phyloP scores from a whole-genome alignment of 2,888 invertebrate species.

The Falcaria lacertinaria region DNA sequence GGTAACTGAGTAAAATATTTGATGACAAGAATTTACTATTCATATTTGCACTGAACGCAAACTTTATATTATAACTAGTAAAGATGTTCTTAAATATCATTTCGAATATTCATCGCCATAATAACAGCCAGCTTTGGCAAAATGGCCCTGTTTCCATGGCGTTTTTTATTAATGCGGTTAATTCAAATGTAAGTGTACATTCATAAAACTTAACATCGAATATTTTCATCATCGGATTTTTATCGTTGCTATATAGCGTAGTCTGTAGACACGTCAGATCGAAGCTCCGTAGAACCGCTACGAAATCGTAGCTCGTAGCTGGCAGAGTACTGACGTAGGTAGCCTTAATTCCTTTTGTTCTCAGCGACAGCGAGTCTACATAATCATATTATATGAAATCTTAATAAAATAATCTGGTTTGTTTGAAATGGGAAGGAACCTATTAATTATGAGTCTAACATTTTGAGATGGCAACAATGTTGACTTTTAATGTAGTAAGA shows the following conservation, averaged over 20 bases:
- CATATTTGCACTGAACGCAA: neutral
- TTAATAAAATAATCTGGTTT: conserved; percentile 18
- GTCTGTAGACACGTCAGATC: neutral
- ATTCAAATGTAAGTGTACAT: too few relatives aligned
- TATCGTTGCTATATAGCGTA: neutral
- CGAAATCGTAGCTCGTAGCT: conserved; percentile 21
- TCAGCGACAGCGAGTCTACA: conserved; percentile 24
- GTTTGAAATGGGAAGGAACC: conserved; percentile 8
- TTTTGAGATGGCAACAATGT: neutral
- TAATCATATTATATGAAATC: conserved; percentile 33
- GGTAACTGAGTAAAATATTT: neutral
- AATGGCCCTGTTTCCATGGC: too few relatives aligned
- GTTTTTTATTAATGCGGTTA: too few relatives aligned
- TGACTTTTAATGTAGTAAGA: too few relatives aligned
- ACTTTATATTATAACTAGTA: neutral
- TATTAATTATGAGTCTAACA: neutral
- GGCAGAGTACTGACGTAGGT: neutral
- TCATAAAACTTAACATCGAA: too few relatives aligned
- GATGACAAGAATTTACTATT: neutral
- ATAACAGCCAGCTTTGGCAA: too few relatives aligned
- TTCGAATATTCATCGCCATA: too few relatives aligned
- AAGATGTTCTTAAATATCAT: too few relatives aligned
- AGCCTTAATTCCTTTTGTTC: conserved; percentile 29
- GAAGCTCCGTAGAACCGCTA: conserved; percentile 19
- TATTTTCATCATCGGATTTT: too few relatives aligned